These are phyloP conservation scores for Drosophila pandora DNA, from an alignment of 1,140 invertebrate genomes.

Conservation along the genomic window DNA sequence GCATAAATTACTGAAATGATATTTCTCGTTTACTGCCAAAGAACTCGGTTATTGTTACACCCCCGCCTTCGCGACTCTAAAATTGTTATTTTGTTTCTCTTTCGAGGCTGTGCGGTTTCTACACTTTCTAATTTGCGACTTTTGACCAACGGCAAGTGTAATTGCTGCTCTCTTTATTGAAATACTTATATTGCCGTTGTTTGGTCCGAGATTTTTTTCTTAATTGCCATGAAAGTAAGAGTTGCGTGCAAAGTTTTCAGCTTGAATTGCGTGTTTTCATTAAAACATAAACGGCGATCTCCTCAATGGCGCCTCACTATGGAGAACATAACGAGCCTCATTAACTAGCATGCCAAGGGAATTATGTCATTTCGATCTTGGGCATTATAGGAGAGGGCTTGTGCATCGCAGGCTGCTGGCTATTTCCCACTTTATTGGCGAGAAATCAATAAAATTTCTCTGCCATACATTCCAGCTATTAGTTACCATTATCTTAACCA, in stretches of 20 bases:
- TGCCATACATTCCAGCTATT: constrained; percentile 40
- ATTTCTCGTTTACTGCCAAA: constrained; percentile 41
- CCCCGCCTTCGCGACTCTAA: constrained; percentile 6
- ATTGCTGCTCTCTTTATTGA: constrained; percentile 47
- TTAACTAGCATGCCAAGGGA: constrained; percentile 6
- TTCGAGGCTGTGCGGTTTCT: constrained; percentile 27
- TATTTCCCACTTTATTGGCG: background rate
- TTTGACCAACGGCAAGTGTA: constrained; percentile 34
- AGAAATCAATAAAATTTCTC: constrained; percentile 46
- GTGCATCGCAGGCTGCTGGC: constrained; percentile 1
- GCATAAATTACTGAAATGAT: constrained; percentile 34
- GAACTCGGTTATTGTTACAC: constrained; percentile 41
- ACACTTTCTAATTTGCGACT: constrained; percentile 71
- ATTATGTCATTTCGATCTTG: constrained; percentile 30
- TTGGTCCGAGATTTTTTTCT: constrained; percentile 12
- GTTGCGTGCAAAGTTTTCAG: constrained; percentile 46
- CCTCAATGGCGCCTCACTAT: constrained; percentile 1
- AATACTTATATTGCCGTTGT: constrained; percentile 26
- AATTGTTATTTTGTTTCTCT: constrained; percentile 7
- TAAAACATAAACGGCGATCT: constrained; percentile 2
- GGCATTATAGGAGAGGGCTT: background rate
- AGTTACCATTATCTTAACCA: constrained; percentile 43
- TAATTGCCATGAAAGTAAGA: constrained; percentile 77
- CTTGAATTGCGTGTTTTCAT: constrained; percentile 53
- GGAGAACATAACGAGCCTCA: background rate